These are phyloP conservation scores for Tetranychus piercei DNA, from an alignment of 2,888 invertebrate genomes.

Conservation along the genomic window DNA sequence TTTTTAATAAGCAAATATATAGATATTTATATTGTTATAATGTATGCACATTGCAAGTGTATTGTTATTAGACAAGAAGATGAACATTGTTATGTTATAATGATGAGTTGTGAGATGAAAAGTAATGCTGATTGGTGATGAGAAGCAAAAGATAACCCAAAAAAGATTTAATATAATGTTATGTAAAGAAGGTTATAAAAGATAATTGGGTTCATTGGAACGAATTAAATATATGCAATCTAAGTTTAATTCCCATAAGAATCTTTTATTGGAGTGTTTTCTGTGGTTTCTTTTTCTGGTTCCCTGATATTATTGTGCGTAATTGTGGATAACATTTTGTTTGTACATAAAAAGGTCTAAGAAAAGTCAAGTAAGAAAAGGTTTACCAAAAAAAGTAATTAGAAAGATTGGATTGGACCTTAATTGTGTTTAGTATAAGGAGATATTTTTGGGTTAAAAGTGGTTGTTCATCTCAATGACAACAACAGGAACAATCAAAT, in stretches of 20 bases:
- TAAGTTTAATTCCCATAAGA: not conserved
- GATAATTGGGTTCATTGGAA: not conserved
- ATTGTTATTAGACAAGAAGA: too few relatives aligned
- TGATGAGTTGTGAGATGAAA: not conserved
- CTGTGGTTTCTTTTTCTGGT: not conserved
- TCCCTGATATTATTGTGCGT: not conserved
- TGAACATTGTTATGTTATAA: not conserved
- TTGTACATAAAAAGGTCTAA: too few relatives aligned
- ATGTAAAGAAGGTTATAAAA: not conserved
- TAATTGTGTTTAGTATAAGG: not conserved
- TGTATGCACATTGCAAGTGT: too few relatives aligned
- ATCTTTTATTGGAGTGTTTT: not conserved
- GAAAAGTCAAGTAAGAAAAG: too few relatives aligned
- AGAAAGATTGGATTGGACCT: not conserved
- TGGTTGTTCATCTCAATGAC: not conserved
- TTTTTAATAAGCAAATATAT: too few relatives aligned
- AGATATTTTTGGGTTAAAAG: not conserved
- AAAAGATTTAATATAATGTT: not conserved
- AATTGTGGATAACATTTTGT: too few relatives aligned
- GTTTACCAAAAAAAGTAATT: not conserved
- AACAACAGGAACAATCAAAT: not conserved
- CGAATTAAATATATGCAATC: conserved; percentile 1
- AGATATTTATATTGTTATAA: too few relatives aligned
- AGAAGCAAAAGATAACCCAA: not conserved
- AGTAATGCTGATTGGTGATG: not conserved